Base-by-base conservation (phyloP, 2,888 invertebrate species). In the Ophion costatus region DNA sequence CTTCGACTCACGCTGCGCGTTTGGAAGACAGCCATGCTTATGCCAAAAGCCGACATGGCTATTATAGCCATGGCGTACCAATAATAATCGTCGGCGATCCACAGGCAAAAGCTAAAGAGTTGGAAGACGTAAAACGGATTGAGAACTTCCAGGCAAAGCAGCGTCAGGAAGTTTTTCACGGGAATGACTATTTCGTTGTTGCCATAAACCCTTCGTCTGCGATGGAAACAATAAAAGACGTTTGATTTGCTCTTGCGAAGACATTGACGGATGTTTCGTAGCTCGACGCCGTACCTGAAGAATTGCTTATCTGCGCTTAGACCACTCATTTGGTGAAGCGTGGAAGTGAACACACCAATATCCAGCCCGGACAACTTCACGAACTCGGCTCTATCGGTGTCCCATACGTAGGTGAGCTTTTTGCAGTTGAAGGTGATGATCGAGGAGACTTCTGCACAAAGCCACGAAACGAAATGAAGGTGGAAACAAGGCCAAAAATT, bases 121-220 rank as follows among this genome's bases (percentile, higher is more conserved):
- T 99, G 99, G 95, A 99, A 99, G 91, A 98, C 96, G 94, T 99
- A 99, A 94, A 98, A 99, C 4, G 99, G 98, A 94, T 98, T 98
- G 89, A 99, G 95, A 56, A 97, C 96, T 94, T 98, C 98, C 86
- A 98, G 94, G 59, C 97, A 95, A 0, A 98, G 94, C 17, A 98
- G 94, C 0, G 96, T 96, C 83, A 96, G 91, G 66, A 97, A 94
- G 71, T 96, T 95, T 90, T 96, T 96, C 71, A 98, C 96, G 5
- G 97, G 97, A 57, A 98, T 97, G 74, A 96, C 95, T 89, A 98
- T 98, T 93, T 97, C 96, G 94, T 98, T 98, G 33, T 95, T 94
- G 0, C 98, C 98, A 92, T 97, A 98, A 78, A 98, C 96, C 89
- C 96, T 95, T 69, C 97, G 95, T 92, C 98, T 97, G 94, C 77